These are phyloP conservation scores for Pimpla rufipes DNA, from an alignment of 2,888 invertebrate species.

Conservation along the genomic window DNA sequence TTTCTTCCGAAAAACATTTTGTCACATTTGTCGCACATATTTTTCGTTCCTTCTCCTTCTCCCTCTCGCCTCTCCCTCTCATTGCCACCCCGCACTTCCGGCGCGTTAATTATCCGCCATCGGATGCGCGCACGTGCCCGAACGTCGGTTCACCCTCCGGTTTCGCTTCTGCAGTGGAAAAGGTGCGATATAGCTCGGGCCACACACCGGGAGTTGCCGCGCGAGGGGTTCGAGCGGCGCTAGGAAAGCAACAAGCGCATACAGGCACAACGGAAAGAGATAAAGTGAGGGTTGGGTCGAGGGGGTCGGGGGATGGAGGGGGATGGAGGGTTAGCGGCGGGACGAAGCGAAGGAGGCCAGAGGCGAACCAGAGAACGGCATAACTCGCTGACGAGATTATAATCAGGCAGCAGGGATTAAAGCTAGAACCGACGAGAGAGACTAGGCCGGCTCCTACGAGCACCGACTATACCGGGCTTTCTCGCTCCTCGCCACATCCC, in stretches of 20 bases:
- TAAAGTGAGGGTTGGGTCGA: neutral
- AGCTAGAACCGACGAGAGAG: conserved; percentile 73
- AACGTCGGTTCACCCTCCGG: conserved; percentile 22
- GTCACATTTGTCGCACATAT: neutral
- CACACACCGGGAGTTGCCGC: conserved; percentile 23
- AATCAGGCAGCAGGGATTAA: conserved; percentile 83
- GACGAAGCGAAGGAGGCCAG: conserved; percentile 46
- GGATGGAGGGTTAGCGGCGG: conserved; percentile 33
- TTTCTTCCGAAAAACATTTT: no score
- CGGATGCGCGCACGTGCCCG: conserved; percentile 63
- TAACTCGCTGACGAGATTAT: conserved; percentile 85
- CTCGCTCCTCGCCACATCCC: conserved; percentile 1
- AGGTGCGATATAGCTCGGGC: conserved; percentile 30
- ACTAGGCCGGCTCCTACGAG: conserved; percentile 24
- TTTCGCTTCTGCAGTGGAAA: conserved; percentile 37
- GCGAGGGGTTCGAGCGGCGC: neutral
- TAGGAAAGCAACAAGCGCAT: conserved; percentile 43
- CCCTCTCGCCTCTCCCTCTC: conserved; percentile 17
- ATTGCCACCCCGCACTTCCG: conserved; percentile 53
- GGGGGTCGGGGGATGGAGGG: no score
- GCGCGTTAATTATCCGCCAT: conserved; percentile 59
- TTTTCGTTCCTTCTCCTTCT: conserved; percentile 47
- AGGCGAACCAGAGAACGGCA: conserved; percentile 74
- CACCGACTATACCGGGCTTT: conserved; percentile 19
- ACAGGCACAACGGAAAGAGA: conserved; percentile 62